Base-by-base conservation (phyloP, 1,140 invertebrate species). In the Eulimnadia texana region DNA sequence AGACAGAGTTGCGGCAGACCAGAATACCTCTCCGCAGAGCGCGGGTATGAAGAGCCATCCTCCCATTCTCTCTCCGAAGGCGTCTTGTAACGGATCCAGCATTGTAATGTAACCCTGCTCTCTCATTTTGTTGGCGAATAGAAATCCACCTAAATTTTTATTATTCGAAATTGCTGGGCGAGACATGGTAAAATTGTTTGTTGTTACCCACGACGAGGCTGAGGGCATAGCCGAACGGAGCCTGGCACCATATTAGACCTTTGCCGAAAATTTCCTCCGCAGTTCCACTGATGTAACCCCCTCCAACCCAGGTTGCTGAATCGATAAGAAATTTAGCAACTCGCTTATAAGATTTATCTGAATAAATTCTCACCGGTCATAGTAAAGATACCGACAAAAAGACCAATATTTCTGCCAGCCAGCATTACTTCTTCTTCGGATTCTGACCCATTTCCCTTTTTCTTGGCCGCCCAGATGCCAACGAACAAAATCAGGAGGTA, bases 261-360 rank as follows among this genome's bases (percentile, higher is more conserved):
- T 77, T 81, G 16, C 86, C 92, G 75, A 93, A 97, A 65, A 97
- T 90, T 3, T 86, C 88, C 76, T 98, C 94, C 1, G 95, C 93
- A 53, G 95, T 97, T 64, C 95, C 95, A 72, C 98, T 98, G 70
- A 98, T 98, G 77, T 98, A 98, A 28, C 93, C 95, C 33, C 95
- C 95, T 60, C 95, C 95, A 16, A 98, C 94, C 95, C 95, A 98
- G 20, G 93, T 98, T 20, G 94, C 94, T 86, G 72, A 22, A 73
- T 9, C 23, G 6, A 25, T 61, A 65, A 65, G 19, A 29, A 66
- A 29, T 52, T 20, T 52, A 24, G 28, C 25, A 58, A 22, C 16
- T 22, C 22, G 27, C 20, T 16, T 58, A 23, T 50, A 9, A n/a
- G n/a, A n/a, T n/a, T n/a, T n/a, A n/a, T 20, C 10, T 10, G 63